Conservation (phyloP, 2,113 vertebrate species). For the Gnathonemus longibarbis region DNA sequence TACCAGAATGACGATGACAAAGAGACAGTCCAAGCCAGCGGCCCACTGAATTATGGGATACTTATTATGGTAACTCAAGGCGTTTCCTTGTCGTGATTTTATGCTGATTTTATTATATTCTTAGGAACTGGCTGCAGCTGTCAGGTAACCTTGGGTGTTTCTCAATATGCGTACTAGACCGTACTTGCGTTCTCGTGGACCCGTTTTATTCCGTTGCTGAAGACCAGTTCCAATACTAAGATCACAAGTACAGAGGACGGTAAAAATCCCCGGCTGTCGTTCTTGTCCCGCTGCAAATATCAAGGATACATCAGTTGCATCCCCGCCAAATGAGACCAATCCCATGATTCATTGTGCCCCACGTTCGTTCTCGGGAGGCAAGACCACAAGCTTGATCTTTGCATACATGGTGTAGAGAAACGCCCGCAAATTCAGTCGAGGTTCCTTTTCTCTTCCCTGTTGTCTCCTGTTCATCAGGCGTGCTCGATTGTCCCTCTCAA, state of each 20-base stretch:
- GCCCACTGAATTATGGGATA: slow-evolving; percentile 75
- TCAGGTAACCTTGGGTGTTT: background rate
- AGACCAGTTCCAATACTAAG: background rate
- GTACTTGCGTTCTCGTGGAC: background rate
- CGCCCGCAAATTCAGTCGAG: background rate
- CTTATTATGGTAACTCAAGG: slow-evolving; percentile 74
- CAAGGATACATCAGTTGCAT: background rate
- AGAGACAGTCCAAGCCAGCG: slow-evolving; percentile 85
- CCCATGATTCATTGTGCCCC: background rate
- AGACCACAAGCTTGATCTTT: background rate
- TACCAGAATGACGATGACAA: slow-evolving; percentile 80
- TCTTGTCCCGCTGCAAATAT: background rate
- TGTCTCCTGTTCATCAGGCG: background rate
- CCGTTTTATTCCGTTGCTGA: background rate
- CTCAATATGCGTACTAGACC: background rate
- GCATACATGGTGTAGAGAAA: background rate
- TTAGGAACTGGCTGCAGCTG: background rate
- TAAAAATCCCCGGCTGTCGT: background rate
- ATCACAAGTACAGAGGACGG: background rate
- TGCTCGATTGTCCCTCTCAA: background rate
- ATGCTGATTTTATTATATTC: background rate
- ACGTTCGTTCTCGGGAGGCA: background rate
- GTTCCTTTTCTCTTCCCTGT: background rate
- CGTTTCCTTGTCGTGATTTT: background rate
- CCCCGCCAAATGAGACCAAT: background rate